phyloP scores from a whole-genome alignment of 2,888 invertebrate genomes.

The Gnatocerus cornutus region DNA sequence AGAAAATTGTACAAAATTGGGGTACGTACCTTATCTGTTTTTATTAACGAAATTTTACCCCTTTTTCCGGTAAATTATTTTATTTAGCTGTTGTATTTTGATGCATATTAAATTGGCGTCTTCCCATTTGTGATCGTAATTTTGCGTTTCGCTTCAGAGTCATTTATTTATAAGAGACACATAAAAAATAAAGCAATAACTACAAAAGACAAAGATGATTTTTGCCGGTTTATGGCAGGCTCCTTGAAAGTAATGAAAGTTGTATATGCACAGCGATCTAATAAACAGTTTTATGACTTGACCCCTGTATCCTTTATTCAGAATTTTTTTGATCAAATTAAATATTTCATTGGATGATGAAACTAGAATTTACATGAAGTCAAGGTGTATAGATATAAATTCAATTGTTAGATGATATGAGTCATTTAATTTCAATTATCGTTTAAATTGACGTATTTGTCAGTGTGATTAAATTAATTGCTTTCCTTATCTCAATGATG shows the following conservation, averaged over 20 bases:
- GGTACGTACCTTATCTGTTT: too few relatives aligned
- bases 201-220: not conserved
- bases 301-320: constrained; percentile 14
- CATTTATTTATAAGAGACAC: too few relatives aligned
- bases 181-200: not conserved
- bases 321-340: constrained; percentile 25
- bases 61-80: too few relatives aligned
- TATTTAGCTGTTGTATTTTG: too few relatives aligned
- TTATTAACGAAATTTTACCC: too few relatives aligned
- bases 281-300: constrained; percentile 34
- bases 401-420: constrained; percentile 26
- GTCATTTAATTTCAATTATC: constrained; percentile 44
- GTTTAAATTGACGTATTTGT: constrained; percentile 44
- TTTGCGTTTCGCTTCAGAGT: too few relatives aligned
- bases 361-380: constrained; percentile 21
- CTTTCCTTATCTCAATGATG: constrained; percentile 29
- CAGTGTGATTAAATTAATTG: constrained; percentile 45
- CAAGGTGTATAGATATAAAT: constrained; percentile 1
- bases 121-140: too few relatives aligned
- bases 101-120: too few relatives aligned
- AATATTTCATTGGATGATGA: constrained; percentile 26
- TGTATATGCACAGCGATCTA: constrained; percentile 34
- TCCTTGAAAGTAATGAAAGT: constrained; percentile 33
- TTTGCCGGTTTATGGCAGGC: not conserved
- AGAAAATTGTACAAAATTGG: too few relatives aligned